These are phyloP conservation scores for Machimus atricapillus DNA, from an alignment of 2,888 invertebrate genomes.

Conservation along the genomic window DNA sequence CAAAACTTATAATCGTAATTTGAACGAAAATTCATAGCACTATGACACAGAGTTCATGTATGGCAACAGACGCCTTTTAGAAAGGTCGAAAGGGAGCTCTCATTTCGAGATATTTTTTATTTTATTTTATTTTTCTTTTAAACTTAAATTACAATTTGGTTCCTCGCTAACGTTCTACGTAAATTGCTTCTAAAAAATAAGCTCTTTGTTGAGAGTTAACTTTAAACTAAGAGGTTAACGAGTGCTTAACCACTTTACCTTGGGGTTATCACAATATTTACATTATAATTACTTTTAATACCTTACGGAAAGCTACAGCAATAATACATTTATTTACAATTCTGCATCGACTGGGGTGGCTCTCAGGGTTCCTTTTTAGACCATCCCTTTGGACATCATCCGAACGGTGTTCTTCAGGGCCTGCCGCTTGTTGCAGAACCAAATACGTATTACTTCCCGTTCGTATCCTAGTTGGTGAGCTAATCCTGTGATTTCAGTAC, in stretches of 20 bases:
- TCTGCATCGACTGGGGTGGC: not conserved
- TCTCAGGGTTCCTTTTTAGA: conserved; percentile 62
- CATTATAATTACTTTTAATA: conserved; percentile 16
- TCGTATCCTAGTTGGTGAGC: conserved; percentile 97
- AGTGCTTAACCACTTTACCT: conserved; percentile 28
- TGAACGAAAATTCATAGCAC: not conserved
- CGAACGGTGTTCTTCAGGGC: conserved; percentile 97
- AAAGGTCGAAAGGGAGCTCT: conserved; percentile 1
- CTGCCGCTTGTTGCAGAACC: conserved; percentile 99
- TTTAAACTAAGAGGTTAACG: conserved; percentile 34
- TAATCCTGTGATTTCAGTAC: conserved; percentile 94
- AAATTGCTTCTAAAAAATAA: conserved; percentile 47
- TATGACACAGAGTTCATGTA: conserved; percentile 38
- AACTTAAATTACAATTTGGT: conserved; percentile 41
- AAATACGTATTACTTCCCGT: conserved; percentile 96
- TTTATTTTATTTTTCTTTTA: not conserved
- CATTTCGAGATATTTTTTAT: not conserved
- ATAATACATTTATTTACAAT: conserved; percentile 28
- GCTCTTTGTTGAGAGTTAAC: conserved; percentile 45
- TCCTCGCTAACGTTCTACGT: conserved; percentile 25
- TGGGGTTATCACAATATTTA: conserved; percentile 46
- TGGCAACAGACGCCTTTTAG: not conserved
- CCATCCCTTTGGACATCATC: conserved; percentile 90
- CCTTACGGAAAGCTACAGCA: not conserved
- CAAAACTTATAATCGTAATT: not conserved